phyloP scores from a whole-genome alignment of 2,113 vertebrate species.

The Cephalopterus ornatus region DNA sequence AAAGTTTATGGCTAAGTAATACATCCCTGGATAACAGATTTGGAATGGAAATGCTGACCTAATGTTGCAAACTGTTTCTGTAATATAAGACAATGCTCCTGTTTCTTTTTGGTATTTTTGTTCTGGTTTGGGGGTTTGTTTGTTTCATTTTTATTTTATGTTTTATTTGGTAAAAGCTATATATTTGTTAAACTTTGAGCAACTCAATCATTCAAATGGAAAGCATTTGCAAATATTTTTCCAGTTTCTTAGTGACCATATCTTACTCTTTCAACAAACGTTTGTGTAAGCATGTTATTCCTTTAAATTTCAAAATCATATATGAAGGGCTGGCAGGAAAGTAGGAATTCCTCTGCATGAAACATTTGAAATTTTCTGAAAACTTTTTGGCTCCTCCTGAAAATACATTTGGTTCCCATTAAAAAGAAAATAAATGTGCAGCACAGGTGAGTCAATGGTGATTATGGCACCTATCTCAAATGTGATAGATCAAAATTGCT shows the following conservation, averaged over 20 bases:
- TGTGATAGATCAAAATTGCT: not conserved
- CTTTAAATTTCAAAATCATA: not conserved
- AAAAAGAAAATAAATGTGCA: not conserved
- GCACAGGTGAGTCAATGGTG: not conserved
- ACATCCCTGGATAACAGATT: not conserved
- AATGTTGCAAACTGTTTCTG: not conserved
- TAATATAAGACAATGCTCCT: not conserved
- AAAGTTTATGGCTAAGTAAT: constrained; percentile 5
- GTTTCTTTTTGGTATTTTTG: not conserved
- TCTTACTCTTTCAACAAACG: not conserved
- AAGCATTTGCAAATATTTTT: not conserved
- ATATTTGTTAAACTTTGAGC: not conserved
- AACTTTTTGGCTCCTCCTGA: not conserved
- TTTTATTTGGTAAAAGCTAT: not conserved
- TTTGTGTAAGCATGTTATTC: not conserved
- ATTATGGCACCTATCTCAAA: not conserved
- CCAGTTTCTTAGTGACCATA: not conserved
- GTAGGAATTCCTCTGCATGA: not conserved
- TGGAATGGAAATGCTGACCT: not conserved
- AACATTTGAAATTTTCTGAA: not conserved
- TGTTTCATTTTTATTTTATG: not conserved
- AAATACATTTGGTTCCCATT: not conserved
- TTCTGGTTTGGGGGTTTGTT: not conserved
- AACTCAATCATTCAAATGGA: not conserved
- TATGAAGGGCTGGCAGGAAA: not conserved